Percentiles rank a stretch among this genome's conserved stretches.
Conservation (phyloP, 2,113 vertebrate genomes). For the Nannospalax galili region DNA sequence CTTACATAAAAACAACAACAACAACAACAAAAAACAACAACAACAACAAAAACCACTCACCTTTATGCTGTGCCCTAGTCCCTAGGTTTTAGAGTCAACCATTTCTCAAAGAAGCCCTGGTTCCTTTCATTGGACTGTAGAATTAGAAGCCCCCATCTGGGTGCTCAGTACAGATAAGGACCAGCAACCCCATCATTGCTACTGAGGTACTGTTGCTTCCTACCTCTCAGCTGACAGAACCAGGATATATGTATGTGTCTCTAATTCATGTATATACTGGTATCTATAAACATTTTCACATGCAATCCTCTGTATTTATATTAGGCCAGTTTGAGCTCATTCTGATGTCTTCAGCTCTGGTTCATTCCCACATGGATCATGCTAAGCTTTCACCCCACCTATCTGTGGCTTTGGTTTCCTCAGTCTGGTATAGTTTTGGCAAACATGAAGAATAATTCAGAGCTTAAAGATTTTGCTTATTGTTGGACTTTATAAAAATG, state of each 20-base stretch:
- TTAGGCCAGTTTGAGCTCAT: conserved; percentile 52
- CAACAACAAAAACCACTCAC: background rate
- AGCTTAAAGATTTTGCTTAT: background rate
- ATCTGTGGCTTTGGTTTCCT: background rate
- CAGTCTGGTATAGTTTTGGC: background rate
- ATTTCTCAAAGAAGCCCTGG: background rate
- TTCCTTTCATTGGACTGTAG: background rate
- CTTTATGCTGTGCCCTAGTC: background rate
- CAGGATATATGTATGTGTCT: background rate
- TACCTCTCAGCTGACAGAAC: background rate
- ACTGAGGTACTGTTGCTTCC: background rate
- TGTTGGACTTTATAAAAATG: conserved; percentile 38
- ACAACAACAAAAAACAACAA: no score
- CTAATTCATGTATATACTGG: background rate
- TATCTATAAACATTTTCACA: conserved; percentile 31
- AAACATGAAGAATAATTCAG: background rate
- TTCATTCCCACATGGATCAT: background rate
- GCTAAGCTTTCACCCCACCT: background rate
- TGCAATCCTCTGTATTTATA: conserved; percentile 1
- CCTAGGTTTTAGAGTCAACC: background rate
- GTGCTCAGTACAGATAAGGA: rapidly evolving
- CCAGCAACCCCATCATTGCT: no score
- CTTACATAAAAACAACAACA: no score
- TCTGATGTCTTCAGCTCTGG: background rate
- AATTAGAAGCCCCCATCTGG: background rate